Base-by-base conservation (phyloP, 2,888 invertebrate genomes). In the Spialia ferax region DNA sequence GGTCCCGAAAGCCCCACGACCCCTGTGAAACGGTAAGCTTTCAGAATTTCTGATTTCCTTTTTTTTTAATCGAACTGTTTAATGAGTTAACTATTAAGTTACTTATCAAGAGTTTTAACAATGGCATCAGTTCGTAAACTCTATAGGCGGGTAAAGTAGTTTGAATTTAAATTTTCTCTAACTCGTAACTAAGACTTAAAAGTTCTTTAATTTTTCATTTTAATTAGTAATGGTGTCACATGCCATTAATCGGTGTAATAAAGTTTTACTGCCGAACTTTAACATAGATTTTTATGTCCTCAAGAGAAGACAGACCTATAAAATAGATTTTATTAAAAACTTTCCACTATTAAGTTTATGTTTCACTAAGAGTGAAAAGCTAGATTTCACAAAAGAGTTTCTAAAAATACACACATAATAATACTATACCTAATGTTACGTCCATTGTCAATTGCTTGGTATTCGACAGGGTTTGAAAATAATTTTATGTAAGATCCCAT, bases 181-280 rank as follows among this genome's bases (percentile, higher is more conserved):
- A 48, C 48, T 7, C 20, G 18, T 20, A 3, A 48, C n/a, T n/a
- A 20, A 20, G 18, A 10, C 1, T 2, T 29, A 20, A 48, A 48
- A 48, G 8, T 48, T 20, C 8, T n/a, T n/a, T 20, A 86, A 86
- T 88, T 84, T 56, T 20, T 35, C 20, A 35, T 56, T 55, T 56
- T 56, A 56, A 56, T 56, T 56, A 56, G 85, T 85, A 81, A 82
- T 80, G 78, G 79, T 75, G 78, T 78, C 75, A 77, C 79, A 80
- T 80, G 56, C 56, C 32, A 35, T 56, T 56, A 56, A 56, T 56
- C 35, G 56, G 32, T 56, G 56, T 35, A n/a, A 56, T 56, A 35
- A 56, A 56, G 20, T 35, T 56, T 56, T 56, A 56, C 56, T 20
- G 35, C n/a, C 20, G 13, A 56, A 56, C 56, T 35, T 35, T 11